Conservation (phyloP, 2,113 vertebrate species). For the Glaucidium brasilianum region DNA sequence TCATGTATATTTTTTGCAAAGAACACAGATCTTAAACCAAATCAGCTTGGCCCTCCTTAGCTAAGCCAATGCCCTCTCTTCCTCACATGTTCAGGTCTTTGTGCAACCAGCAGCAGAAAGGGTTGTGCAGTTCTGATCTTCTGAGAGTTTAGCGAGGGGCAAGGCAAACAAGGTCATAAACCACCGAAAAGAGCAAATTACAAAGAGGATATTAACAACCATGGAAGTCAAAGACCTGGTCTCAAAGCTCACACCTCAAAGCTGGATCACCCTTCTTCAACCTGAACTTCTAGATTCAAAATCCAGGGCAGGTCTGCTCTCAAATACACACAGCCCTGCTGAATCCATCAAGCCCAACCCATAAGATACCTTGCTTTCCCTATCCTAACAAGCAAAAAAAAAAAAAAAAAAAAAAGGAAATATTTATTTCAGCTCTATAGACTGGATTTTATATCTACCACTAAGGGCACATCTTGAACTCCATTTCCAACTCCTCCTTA, state of each 20-base stretch:
- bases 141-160: background rate
- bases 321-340: background rate
- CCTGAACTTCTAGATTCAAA: background rate
- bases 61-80: accelerated
- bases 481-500: background rate
- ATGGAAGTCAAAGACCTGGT: background rate
- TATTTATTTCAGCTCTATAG: background rate
- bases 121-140: background rate
- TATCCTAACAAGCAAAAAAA: background rate
- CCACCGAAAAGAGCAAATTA: background rate
- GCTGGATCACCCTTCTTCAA: background rate
- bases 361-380: background rate
- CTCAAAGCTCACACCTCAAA: background rate
- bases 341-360: background rate
- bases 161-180: background rate
- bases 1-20: background rate
- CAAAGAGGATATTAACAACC: background rate
- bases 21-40: background rate
- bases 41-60: background rate
- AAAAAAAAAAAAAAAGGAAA: background rate
- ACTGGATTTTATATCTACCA: background rate
- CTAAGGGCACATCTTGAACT: background rate
- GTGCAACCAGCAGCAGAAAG: too few species aligned
- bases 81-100: background rate
- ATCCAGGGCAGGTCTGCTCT: background rate